A percentile compares a stretch with the other conserved stretches of the same genome.
These are phyloP conservation scores for Amphiprion clarkii DNA, from an alignment of 2,797 vertebrate genomes.

Conservation along the genomic window DNA sequence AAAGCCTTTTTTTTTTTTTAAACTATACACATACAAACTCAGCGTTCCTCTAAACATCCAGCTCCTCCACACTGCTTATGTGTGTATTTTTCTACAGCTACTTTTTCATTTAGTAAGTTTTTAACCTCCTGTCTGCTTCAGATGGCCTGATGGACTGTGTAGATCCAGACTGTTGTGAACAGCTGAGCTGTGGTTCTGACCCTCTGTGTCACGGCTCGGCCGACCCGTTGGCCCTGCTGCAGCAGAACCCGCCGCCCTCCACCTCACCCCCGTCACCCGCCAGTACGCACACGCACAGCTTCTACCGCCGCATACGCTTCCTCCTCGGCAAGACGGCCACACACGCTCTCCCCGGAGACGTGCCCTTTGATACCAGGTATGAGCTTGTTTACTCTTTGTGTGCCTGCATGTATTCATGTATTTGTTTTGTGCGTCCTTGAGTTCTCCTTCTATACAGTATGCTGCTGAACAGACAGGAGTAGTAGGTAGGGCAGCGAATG, in stretches of 20 bases:
- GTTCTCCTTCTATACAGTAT: conserved; percentile 3
- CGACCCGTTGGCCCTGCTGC: conserved; percentile 93
- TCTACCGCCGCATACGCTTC: conserved; percentile 93
- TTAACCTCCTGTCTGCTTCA: conserved; percentile 69
- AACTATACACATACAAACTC: conserved; percentile 30
- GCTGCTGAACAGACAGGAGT: conserved; percentile 15
- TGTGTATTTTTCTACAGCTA: not conserved
- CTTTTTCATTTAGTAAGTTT: not conserved
- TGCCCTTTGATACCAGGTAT: conserved; percentile 95
- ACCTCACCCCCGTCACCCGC: conserved; percentile 73
- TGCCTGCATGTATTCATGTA: conserved; percentile 20
- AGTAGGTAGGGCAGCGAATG: conserved; percentile 33
- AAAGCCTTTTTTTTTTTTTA: conserved; percentile 37
- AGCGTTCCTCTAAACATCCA: conserved; percentile 20
- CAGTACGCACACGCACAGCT: conserved; percentile 81
- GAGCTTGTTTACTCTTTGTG: conserved; percentile 58
- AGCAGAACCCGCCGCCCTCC: conserved; percentile 87
- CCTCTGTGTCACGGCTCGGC: conserved; percentile 95
- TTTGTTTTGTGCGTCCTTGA: conserved; percentile 55
- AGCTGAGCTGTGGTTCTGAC: conserved; percentile 91
- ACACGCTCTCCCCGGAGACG: conserved; percentile 92
- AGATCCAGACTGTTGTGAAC: conserved; percentile 95
- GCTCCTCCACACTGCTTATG: conserved; percentile 5
- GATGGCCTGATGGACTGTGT: conserved; percentile 95
- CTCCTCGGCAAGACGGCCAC: conserved; percentile 94